phyloP scores from a whole-genome alignment of 2,797 vertebrate genomes.

The Leptoclinus maculatus region DNA sequence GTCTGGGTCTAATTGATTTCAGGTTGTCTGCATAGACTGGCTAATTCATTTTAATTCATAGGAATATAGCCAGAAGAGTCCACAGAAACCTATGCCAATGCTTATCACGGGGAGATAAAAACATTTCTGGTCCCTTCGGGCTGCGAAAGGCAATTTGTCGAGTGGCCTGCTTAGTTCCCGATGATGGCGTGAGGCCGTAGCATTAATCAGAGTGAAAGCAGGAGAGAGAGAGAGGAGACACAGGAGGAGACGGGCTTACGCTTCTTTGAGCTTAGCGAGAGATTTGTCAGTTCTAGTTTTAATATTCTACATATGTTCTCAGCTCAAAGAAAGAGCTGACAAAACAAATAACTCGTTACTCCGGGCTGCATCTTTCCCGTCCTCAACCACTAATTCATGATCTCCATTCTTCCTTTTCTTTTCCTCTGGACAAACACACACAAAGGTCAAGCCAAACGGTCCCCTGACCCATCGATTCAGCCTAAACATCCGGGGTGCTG shows the following conservation, averaged over 20 bases:
- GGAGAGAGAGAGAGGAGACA: neutral
- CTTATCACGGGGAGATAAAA: constrained; percentile 53
- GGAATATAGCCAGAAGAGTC: constrained; percentile 46
- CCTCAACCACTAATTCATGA: constrained; percentile 18
- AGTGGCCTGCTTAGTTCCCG: constrained; percentile 41
- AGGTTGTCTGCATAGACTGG: constrained; percentile 37
- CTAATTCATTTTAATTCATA: constrained; percentile 63
- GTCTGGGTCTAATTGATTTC: constrained; percentile 55
- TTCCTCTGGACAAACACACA: constrained; percentile 32
- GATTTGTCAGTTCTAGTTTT: constrained; percentile 36
- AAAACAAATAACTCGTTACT: constrained; percentile 38
- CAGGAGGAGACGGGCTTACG: constrained; percentile 8
- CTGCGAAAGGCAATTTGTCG: constrained; percentile 59
- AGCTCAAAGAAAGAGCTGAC: constrained; percentile 37
- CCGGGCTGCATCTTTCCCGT: constrained; percentile 19
- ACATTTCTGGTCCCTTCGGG: constrained; percentile 35
- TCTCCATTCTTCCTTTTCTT: neutral
- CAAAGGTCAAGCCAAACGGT: constrained; percentile 50
- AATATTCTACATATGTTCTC: constrained; percentile 27
- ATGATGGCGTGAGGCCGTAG: constrained; percentile 35
- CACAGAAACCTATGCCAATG: constrained; percentile 37
- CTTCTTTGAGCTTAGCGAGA: constrained; percentile 21
- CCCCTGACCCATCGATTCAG: constrained; percentile 47
- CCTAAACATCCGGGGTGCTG: constrained; percentile 25
- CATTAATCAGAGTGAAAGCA: constrained; percentile 54